Percentiles rank a stretch among this genome's conserved stretches.
phyloP scores from a whole-genome alignment of 2,113 vertebrate genomes.

The Oreocharis arfaki region DNA sequence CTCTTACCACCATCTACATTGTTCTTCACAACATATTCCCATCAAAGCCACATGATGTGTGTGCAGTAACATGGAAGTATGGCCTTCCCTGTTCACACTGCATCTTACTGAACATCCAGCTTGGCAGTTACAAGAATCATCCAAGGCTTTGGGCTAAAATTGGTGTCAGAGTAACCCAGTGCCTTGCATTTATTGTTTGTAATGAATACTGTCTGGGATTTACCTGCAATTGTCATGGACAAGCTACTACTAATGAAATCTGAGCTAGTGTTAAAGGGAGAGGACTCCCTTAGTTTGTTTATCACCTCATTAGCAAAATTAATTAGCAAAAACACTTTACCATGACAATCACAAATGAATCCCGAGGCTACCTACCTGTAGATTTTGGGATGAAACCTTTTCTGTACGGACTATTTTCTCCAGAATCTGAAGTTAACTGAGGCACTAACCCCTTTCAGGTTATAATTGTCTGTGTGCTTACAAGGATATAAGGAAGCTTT shows the following conservation, averaged over 20 bases:
- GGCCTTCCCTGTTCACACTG: neutral
- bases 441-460: neutral
- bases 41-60: neutral
- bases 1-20: neutral
- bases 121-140: neutral
- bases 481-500: neutral
- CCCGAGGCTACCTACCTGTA: conserved; percentile 17
- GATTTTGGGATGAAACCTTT: neutral
- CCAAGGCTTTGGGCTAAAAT: neutral
- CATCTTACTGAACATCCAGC: neutral
- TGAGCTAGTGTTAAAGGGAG: conserved; percentile 3
- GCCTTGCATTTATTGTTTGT: neutral
- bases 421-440: neutral
- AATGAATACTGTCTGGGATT: neutral
- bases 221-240: neutral
- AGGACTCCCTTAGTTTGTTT: conserved; percentile 31
- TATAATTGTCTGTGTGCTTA: neutral
- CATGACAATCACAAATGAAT: conserved; percentile 25
- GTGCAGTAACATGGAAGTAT: neutral
- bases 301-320: conserved; percentile 60
- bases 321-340: conserved; percentile 46
- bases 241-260: conserved; percentile 40
- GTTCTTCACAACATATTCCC: neutral
- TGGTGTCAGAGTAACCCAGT: neutral
- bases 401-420: neutral